Percentiles rank a stretch among this genome's conserved stretches.
Evolutionary conservation across 1,140 invertebrate species (phyloP).

Genomic region (Pomacea maculata): DNA sequence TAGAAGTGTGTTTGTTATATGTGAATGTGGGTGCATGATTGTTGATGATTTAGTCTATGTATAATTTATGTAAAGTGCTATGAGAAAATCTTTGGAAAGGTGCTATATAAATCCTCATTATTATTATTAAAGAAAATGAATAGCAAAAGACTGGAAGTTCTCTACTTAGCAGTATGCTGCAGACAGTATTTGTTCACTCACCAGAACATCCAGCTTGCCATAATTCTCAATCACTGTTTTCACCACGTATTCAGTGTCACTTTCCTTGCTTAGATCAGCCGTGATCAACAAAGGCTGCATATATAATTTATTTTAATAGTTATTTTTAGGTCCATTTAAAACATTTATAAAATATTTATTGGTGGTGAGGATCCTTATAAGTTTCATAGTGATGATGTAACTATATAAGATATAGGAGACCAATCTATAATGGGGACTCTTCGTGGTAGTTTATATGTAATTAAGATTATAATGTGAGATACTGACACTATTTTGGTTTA

Average conservation of each 20-base stretch:
- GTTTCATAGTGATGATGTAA: no score
- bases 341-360: background rate
- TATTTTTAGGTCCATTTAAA: no score
- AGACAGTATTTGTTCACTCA: constrained; percentile 25
- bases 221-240: constrained; percentile 60
- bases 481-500: no score
- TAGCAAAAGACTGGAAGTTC: no score
- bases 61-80: background rate
- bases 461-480: background rate
- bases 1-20: no score
- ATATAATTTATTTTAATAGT: background rate
- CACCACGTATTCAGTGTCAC: constrained; percentile 77
- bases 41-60: background rate
- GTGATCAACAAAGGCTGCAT: constrained; percentile 45
- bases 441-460: background rate
- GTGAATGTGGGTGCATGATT: no score
- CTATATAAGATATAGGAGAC: background rate
- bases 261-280: constrained; percentile 80
- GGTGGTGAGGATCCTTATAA: background rate
- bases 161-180: background rate
- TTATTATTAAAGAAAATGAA: background rate
- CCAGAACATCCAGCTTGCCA: constrained; percentile 51
- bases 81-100: no score
- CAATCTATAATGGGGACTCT: background rate
- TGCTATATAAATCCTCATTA: no score